These are phyloP conservation scores for Periparus ater DNA, from an alignment of 2,797 vertebrate species.

Conservation along the genomic window DNA sequence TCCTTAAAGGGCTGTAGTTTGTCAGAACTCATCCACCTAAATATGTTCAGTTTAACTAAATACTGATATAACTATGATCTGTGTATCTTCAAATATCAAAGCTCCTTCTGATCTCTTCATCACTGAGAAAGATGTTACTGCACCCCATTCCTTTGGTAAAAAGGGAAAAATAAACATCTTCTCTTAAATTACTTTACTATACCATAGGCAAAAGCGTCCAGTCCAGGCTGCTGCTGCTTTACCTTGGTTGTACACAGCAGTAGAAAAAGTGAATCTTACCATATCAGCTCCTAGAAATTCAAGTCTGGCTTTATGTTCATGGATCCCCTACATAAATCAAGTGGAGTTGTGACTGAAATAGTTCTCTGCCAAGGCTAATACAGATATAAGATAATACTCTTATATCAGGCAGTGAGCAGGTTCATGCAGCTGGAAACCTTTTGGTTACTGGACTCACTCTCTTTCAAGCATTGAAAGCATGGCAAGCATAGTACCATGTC, in stretches of 20 bases:
- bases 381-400: slow-evolving; percentile 45
- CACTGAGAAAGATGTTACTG: neutral
- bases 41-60: slow-evolving; percentile 4
- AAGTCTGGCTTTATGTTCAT: neutral
- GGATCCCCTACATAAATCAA: slow-evolving; percentile 35
- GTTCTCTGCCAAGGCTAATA: slow-evolving; percentile 68
- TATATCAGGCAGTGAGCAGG: neutral
- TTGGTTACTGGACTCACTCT: slow-evolving; percentile 8
- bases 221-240: neutral
- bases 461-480: neutral
- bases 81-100: neutral
- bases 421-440: slow-evolving; percentile 70
- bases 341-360: slow-evolving; percentile 38
- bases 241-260: neutral
- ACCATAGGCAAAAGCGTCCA: neutral
- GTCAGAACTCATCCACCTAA: neutral
- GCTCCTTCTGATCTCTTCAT: neutral
- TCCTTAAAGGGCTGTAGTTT: neutral
- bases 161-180: neutral
- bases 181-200: neutral
- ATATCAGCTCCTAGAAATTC: slow-evolving; percentile 8
- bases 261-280: neutral
- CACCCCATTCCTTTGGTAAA: neutral
- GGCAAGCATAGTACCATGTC: too few relatives aligned
- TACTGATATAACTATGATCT: neutral